Evolutionary conservation across 2,113 vertebrate species (phyloP).

Genomic region (Pachycephala philippinensis): DNA sequence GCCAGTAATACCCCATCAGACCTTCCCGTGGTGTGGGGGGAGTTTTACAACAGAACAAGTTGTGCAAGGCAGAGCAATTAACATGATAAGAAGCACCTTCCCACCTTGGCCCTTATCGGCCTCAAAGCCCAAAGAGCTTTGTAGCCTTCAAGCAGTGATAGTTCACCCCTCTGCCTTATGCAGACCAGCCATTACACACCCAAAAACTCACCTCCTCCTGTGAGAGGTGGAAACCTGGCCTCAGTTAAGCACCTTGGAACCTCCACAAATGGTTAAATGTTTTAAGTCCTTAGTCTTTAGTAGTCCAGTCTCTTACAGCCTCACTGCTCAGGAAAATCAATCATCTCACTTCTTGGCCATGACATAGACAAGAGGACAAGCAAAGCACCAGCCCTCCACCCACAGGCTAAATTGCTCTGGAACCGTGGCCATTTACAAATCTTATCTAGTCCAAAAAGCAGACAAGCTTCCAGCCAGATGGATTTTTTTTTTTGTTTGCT

Average conservation of each 20-base stretch:
- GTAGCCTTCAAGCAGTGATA: background rate
- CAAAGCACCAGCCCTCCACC: background rate
- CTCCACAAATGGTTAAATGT: background rate
- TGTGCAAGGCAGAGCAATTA: background rate
- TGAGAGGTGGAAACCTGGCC: background rate
- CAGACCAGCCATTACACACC: background rate
- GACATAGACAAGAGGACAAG: background rate
- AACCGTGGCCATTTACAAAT: background rate
- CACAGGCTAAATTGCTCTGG: background rate
- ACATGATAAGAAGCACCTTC: background rate
- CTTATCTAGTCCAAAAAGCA: background rate
- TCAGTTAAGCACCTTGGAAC: background rate
- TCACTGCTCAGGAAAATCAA: background rate
- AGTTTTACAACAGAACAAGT: rapidly evolving
- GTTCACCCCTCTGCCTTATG: background rate
- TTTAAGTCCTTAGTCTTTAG: background rate
- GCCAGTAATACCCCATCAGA: background rate
- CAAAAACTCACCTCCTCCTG: background rate
- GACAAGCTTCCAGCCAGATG: background rate
- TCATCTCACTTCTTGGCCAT: background rate
- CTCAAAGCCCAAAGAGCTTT: background rate
- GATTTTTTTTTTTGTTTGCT: background rate
- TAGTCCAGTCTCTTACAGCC: no score
- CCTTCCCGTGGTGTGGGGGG: background rate
- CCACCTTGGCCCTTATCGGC: rapidly evolving